phyloP scores from a whole-genome alignment of 2,113 vertebrate genomes.

The Amazona vittata region DNA sequence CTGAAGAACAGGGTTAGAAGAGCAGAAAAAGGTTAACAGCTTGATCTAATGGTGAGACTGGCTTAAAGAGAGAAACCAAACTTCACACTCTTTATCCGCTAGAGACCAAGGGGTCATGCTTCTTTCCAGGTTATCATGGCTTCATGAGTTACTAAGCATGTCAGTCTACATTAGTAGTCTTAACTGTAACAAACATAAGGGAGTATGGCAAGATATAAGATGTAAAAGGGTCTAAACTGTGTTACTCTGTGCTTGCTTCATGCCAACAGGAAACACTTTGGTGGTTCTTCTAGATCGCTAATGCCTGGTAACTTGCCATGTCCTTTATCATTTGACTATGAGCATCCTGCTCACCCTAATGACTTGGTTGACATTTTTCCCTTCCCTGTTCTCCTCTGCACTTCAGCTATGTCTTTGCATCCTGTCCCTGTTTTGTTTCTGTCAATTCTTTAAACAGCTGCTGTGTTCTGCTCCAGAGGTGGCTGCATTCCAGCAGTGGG shows the following conservation, averaged over 20 bases:
- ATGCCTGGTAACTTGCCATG: background rate
- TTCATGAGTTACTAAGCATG: background rate
- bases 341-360: background rate
- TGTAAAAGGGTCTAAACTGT: background rate
- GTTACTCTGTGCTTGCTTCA: background rate
- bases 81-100: background rate
- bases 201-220: background rate
- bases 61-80: background rate
- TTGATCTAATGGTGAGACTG: background rate
- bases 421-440: conserved; percentile 61
- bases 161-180: background rate
- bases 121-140: background rate
- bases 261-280: background rate
- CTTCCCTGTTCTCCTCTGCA: conserved; percentile 22
- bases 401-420: background rate
- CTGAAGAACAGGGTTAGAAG: background rate
- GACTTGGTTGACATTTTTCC: conserved; percentile 1
- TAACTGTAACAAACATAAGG: background rate
- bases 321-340: background rate
- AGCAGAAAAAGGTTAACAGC: background rate
- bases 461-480: conserved; percentile 59
- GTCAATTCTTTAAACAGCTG: conserved; percentile 67
- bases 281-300: background rate
- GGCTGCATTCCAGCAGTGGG: conserved; percentile 56
- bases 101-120: background rate